phyloP scores from a whole-genome alignment of 1,140 invertebrate genomes.

The Cyclargus thomasi region DNA sequence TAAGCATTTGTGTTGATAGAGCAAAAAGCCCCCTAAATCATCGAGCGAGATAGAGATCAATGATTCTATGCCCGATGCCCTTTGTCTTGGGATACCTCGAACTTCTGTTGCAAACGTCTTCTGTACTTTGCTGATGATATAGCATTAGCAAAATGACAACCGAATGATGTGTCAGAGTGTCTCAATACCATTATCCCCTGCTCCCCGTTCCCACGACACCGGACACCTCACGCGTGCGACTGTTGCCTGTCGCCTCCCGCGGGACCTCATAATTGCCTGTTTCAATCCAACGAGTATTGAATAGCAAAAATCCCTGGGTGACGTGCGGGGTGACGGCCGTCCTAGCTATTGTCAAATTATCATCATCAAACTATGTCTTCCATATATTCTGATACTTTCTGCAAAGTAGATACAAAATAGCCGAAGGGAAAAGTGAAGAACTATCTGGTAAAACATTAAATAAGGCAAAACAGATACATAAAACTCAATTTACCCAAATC shows the following conservation, averaged over 20 bases:
- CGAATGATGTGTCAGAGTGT: neutral
- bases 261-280: slow-evolving; percentile 21
- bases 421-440: too few relatives aligned
- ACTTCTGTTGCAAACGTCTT: neutral
- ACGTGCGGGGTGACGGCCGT: neutral
- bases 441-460: too few relatives aligned
- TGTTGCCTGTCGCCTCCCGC: slow-evolving; percentile 27
- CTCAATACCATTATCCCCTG: slow-evolving; percentile 4
- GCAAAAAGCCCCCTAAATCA: too few relatives aligned
- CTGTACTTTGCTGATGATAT: neutral
- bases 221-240: slow-evolving; percentile 28
- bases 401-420: too few relatives aligned
- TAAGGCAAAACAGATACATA: too few relatives aligned
- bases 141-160: neutral
- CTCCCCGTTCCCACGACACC: slow-evolving; percentile 35
- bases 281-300: slow-evolving; percentile 10
- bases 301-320: slow-evolving; percentile 21
- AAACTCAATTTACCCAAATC: too few relatives aligned
- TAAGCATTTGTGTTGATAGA: too few relatives aligned
- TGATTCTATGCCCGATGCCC: too few relatives aligned
- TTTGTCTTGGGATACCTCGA: too few relatives aligned
- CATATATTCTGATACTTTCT: neutral
- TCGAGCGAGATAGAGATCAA: too few relatives aligned
- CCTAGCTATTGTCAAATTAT: neutral
- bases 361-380: neutral